phyloP scores from a whole-genome alignment of 53 echinoderm and acorn worm species.

The Stichopus horrens region DNA sequence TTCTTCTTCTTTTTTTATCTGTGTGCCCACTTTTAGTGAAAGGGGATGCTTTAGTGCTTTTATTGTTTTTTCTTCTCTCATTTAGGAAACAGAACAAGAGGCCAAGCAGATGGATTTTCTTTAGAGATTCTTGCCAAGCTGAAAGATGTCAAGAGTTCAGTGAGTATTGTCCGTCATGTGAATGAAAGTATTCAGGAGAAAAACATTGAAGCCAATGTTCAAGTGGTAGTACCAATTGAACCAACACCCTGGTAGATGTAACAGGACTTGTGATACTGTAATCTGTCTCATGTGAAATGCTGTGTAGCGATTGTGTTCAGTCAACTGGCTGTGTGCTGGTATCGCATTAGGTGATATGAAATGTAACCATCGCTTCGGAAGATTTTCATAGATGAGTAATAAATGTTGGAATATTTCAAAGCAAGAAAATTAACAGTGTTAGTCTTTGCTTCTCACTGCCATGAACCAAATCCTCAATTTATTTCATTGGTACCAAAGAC shows the following conservation, averaged over 20 bases:
- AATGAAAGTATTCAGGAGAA: too few species aligned
- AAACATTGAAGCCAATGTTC: too few species aligned
- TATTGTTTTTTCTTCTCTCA: neutral
- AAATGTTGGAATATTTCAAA: too few species aligned
- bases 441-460: too few species aligned
- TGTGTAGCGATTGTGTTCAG: neutral
- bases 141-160: conserved; percentile 93
- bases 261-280: too few species aligned
- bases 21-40: neutral
- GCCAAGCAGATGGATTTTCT: conserved; percentile 94
- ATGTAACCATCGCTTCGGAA: neutral
- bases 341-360: neutral
- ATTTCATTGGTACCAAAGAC: too few species aligned
- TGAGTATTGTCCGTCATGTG: conserved; percentile 39
- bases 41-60: neutral
- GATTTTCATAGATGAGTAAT: too few species aligned
- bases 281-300: too few species aligned
- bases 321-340: neutral
- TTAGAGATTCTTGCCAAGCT: conserved; percentile 93
- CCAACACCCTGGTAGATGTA: too few species aligned
- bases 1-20: neutral
- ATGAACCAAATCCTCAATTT: too few species aligned
- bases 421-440: too few species aligned
- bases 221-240: too few species aligned
- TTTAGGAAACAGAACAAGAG: conserved; percentile 89